A percentile compares a stretch with the other conserved stretches of the same genome.
Conservation (phyloP, 2,797 vertebrate genomes). For the Gephyroberyx darwinii region DNA sequence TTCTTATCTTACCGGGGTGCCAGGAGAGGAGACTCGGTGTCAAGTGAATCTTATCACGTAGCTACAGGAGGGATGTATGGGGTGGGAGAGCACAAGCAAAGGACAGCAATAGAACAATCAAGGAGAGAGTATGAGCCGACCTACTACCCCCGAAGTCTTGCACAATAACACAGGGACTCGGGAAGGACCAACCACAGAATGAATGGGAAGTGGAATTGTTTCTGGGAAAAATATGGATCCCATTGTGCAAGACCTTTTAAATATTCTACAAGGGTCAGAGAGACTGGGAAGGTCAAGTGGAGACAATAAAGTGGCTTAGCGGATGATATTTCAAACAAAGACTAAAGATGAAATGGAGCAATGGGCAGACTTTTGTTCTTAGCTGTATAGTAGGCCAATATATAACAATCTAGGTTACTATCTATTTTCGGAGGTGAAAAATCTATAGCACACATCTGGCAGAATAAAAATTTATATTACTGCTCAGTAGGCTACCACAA, state of each 20-base stretch:
- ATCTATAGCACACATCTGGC: not conserved
- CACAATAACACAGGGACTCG: constrained; percentile 38
- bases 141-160: constrained; percentile 15
- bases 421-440: constrained; percentile 1
- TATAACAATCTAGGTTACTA: not conserved
- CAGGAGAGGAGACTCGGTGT: constrained; percentile 27
- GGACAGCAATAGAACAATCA: constrained; percentile 31
- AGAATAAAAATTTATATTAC: constrained; percentile 4
- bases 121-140: constrained; percentile 15
- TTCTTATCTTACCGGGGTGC: constrained; percentile 34
- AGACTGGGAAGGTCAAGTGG: constrained; percentile 45
- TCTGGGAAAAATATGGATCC: constrained; percentile 4
- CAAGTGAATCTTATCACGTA: constrained; percentile 35
- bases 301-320: constrained; percentile 23
- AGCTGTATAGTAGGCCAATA: not conserved
- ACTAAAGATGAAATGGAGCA: constrained; percentile 14
- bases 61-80: constrained; percentile 26
- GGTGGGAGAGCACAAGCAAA: constrained; percentile 55
- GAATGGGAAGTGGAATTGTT: constrained; percentile 1
- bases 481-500: constrained; percentile 4
- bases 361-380: not conserved
- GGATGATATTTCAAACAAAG: constrained; percentile 7
- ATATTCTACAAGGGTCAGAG: constrained; percentile 14
- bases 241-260: constrained; percentile 36
- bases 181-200: constrained; percentile 24